phyloP scores from a whole-genome alignment of 2,888 invertebrate genomes.

The Athalia rosae region DNA sequence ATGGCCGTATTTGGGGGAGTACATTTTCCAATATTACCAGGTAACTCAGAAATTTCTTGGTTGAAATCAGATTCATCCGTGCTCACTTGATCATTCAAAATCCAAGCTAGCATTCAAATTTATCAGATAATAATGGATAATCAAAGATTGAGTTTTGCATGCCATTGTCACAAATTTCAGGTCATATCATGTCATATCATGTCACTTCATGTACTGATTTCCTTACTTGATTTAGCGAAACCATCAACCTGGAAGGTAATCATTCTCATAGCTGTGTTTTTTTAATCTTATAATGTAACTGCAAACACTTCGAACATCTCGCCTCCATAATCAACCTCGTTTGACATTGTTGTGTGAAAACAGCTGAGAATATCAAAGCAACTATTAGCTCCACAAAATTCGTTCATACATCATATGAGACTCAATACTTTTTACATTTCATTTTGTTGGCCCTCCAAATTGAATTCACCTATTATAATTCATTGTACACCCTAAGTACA shows the following conservation, averaged over 20 bases:
- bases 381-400: not conserved
- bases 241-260: not conserved
- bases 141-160: not conserved
- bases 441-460: too few species aligned
- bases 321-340: not conserved
- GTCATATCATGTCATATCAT: not conserved
- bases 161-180: not conserved
- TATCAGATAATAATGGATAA: not conserved
- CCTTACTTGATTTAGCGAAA: not conserved
- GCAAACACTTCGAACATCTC: not conserved
- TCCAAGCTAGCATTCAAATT: not conserved
- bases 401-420: too few species aligned
- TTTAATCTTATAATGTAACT: not conserved
- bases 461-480: too few species aligned
- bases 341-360: not conserved
- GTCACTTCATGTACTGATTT: conserved; percentile 7
- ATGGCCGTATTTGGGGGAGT: conserved; percentile 30
- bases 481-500: too few species aligned
- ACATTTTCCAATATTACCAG: conserved; percentile 14
- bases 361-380: not conserved
- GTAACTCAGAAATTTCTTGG: conserved; percentile 1
- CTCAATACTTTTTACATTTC: too few species aligned
- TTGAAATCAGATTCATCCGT: not conserved
- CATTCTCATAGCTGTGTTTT: too few species aligned
- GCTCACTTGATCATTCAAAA: not conserved